Base-by-base conservation (phyloP, 2,113 vertebrate species). In the Podilymbus podiceps region DNA sequence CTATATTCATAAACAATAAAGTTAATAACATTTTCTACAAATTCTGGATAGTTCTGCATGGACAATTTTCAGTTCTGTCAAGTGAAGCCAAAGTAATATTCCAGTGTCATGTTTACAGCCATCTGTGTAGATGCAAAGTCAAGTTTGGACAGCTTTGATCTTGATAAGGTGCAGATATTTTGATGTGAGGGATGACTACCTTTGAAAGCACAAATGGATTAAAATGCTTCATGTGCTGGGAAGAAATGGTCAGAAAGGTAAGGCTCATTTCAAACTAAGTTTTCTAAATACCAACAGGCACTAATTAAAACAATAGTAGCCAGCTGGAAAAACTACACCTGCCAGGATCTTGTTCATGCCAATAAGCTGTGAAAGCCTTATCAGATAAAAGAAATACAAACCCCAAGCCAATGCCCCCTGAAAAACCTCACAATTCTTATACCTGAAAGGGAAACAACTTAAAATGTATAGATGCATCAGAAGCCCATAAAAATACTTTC, bases 41-140 rank as follows among this genome's bases (percentile, higher is more conserved):
- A 88, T 97, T 96, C 95, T 94, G 85, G 83, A 76, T 87, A 96
- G 93, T 96, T 97, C 92, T 97, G 95, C 93, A 95, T 79, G 95
- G 92, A 85, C 81, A 97, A 95, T 97, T 98, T 97, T 97, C 95
- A 98, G 92, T 92, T 98, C 92, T 98, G 96, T 97, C 94, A 97
- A 95, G 95, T 94, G 95, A 97, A 97, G 88, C 89, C 83, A 96
- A 97, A 96, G 93, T 90, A 98, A 97, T 96, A 96, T 96, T 87
- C 87, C 6, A 0, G 40, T 96, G 97, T 97, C 92, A 93, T 93
- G 95, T 98, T 97, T 96, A 97, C 59, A 97, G 83, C 88, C 96
- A 97, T 96, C 88, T 97, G 87, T 94, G 83, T 76, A 96, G 93
- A 97, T 94, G 85, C 72, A 97, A 97, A 98, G 97, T 95, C 97